A percentile compares a stretch with the other conserved stretches of the same genome.
phyloP scores from a whole-genome alignment of 2,888 invertebrate species.

The Choristoneura rosaceana region DNA sequence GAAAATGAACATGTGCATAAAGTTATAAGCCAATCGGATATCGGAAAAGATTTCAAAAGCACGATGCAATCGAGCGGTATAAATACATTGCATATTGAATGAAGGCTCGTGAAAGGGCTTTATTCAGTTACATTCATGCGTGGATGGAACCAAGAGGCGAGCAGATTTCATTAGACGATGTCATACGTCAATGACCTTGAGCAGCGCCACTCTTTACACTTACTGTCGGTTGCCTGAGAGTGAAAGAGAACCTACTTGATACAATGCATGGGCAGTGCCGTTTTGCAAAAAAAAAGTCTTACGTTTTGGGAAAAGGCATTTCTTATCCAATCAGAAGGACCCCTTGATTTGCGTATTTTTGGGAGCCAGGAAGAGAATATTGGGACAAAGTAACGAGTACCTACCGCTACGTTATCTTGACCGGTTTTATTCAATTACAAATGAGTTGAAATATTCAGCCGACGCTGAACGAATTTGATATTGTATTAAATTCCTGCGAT shows the following conservation, averaged over 20 bases:
- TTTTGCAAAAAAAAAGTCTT: too few species aligned
- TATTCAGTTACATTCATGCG: background rate
- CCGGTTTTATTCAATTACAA: background rate
- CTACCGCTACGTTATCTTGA: background rate
- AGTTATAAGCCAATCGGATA: background rate
- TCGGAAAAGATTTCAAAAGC: background rate
- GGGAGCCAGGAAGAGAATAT: background rate
- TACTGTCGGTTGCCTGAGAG: too few species aligned
- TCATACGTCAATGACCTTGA: too few species aligned
- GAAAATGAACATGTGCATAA: background rate
- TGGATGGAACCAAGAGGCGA: background rate
- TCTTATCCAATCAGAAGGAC: background rate
- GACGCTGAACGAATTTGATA: constrained; percentile 18
- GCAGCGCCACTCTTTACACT: too few species aligned
- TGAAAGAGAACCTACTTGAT: too few species aligned
- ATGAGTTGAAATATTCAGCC: constrained; percentile 4
- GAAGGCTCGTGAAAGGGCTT: background rate
- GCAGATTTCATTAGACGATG: background rate
- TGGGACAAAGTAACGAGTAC: background rate
- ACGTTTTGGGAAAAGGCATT: background rate
- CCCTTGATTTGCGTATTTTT: background rate
- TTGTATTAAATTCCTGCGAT: constrained; percentile 19
- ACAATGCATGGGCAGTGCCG: too few species aligned
- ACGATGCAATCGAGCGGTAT: background rate
- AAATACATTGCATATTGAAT: background rate